Evolutionary conservation across 2,113 vertebrate species (phyloP).

Genomic region (Sinocyclocheilus anophthalmus): DNA sequence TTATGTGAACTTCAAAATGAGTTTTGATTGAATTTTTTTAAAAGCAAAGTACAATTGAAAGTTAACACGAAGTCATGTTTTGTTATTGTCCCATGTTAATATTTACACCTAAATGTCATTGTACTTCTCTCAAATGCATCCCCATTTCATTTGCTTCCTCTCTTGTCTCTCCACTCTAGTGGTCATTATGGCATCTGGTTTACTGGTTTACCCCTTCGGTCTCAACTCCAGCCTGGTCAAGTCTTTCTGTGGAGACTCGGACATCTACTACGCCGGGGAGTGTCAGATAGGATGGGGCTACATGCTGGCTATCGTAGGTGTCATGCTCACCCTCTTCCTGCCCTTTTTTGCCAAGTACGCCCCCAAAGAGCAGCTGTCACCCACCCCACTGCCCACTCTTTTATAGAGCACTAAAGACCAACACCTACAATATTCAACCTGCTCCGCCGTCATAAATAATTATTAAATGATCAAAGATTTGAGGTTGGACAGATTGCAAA

Average conservation of each 20-base stretch:
- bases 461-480: not conserved
- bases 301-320: slow-evolving; percentile 91
- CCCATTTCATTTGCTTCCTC: not conserved
- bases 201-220: slow-evolving; percentile 91
- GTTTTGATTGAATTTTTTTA: not conserved
- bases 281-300: slow-evolving; percentile 95
- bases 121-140: not conserved
- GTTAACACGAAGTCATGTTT: not conserved
- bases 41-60: not conserved
- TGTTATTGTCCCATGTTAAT: not conserved
- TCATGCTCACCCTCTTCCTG: slow-evolving; percentile 92
- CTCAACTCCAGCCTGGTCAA: slow-evolving; percentile 87
- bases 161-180: slow-evolving; percentile 74
- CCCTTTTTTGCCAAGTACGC: slow-evolving; percentile 96
- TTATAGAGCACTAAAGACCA: slow-evolving; percentile 79
- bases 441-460: slow-evolving; percentile 12
- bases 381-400: slow-evolving; percentile 88
- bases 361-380: slow-evolving; percentile 90
- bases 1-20: not conserved
- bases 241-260: slow-evolving; percentile 86
- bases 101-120: not conserved
- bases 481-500: not conserved
- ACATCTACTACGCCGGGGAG: slow-evolving; percentile 89
- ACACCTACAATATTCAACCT: slow-evolving; percentile 9
- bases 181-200: slow-evolving; percentile 91